A percentile compares a stretch with the other conserved stretches of the same genome.
Conservation (phyloP, 2,797 vertebrate species). For the Sylvilagus floridanus region DNA sequence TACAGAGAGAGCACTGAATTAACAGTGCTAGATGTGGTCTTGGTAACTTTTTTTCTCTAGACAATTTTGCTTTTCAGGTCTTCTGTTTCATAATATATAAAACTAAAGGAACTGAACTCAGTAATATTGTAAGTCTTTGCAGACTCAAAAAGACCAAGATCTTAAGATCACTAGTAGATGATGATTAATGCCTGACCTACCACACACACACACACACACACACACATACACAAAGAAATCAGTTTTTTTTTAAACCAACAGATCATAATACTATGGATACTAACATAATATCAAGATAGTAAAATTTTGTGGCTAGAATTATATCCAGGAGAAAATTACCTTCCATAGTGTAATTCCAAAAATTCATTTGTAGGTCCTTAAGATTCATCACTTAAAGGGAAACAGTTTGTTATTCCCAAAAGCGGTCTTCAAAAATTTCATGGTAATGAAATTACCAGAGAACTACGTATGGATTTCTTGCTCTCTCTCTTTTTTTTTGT, state of each 20-base stretch:
- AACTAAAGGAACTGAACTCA: neutral
- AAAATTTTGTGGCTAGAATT: neutral
- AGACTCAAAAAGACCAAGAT: neutral
- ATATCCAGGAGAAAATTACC: neutral
- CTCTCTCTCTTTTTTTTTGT: no score
- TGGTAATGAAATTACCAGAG: no score
- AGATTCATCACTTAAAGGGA: neutral
- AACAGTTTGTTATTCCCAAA: neutral
- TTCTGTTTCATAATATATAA: slow-evolving; percentile 9
- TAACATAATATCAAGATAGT: neutral
- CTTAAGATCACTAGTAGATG: neutral
- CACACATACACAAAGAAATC: no score
- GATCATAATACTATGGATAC: neutral
- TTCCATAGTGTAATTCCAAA: neutral
- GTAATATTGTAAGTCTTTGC: neutral
- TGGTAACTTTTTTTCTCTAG: neutral
- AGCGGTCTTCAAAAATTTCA: no score
- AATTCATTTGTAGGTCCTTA: neutral
- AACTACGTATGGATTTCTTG: no score
- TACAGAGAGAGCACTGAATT: neutral
- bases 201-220: no score
- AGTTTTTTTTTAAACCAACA: neutral
- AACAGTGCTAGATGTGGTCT: neutral
- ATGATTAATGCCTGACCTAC: neutral
- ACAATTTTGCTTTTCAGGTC: neutral